Evolutionary conservation across 2,113 vertebrate species (phyloP).

Genomic region (Taxidea taxus): DNA sequence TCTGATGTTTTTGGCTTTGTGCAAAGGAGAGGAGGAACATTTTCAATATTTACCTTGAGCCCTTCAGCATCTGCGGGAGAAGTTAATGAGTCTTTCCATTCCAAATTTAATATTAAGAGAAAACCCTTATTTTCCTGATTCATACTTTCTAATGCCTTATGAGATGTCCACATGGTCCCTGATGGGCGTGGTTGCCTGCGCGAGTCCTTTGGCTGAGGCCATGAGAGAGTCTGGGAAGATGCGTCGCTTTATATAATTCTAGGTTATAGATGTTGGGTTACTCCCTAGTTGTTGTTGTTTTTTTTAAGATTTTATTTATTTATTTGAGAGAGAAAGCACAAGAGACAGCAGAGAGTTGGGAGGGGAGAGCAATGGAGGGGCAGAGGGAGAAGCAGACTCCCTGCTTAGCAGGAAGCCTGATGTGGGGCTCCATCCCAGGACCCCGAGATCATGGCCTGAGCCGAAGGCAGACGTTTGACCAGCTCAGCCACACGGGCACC

Average conservation of each 20-base stretch:
- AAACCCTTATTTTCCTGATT: conserved; percentile 39
- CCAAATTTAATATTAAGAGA: conserved; percentile 32
- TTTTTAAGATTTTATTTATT: background rate
- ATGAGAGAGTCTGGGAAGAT: background rate
- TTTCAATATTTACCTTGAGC: conserved; percentile 60
- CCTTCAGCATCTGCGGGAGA: background rate
- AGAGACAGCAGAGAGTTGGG: background rate
- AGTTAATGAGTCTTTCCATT: conserved; percentile 48
- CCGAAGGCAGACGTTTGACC: background rate
- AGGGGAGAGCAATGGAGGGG: background rate
- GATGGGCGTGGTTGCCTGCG: background rate
- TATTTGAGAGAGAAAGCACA: background rate
- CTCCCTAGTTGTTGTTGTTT: background rate
- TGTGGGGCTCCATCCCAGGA: background rate
- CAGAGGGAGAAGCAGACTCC: background rate
- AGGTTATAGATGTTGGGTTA: background rate
- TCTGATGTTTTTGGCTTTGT: conserved; percentile 31
- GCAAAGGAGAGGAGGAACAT: background rate
- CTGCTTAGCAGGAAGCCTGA: background rate
- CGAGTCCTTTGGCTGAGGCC: background rate
- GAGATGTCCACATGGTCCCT: background rate
- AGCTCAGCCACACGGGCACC: background rate
- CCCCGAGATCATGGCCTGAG: background rate
- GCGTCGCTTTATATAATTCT: background rate
- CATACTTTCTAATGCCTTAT: background rate